These are phyloP conservation scores for Drosophila mojavensis DNA, from an alignment of 1,140 invertebrate genomes.

Conservation along the genomic window DNA sequence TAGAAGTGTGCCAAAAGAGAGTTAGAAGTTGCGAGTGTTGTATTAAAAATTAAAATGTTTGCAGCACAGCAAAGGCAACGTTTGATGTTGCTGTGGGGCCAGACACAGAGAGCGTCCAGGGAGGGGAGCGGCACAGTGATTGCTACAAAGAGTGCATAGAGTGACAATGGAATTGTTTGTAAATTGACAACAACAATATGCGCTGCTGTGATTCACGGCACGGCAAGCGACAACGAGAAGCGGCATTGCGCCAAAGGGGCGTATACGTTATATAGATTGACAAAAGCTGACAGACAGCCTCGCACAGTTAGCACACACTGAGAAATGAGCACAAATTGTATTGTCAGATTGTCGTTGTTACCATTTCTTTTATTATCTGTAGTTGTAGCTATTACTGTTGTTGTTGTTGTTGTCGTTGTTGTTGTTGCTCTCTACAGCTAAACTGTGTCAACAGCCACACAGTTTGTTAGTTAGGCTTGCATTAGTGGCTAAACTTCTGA, in stretches of 20 bases:
- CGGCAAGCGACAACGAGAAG: slow-evolving; percentile 31
- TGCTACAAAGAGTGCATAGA: slow-evolving; percentile 23
- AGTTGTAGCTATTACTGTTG: neutral
- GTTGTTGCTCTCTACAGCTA: slow-evolving; percentile 12
- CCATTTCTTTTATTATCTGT: slow-evolving; percentile 23
- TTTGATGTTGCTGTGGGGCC: slow-evolving; percentile 43
- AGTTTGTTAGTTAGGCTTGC: neutral
- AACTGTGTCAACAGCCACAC: slow-evolving; percentile 27
- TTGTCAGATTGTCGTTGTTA: slow-evolving; percentile 44
- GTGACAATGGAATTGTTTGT: slow-evolving; percentile 52
- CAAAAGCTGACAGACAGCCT: slow-evolving; percentile 33
- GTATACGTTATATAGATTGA: slow-evolving; percentile 62
- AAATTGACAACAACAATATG: slow-evolving; percentile 46
- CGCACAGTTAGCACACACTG: slow-evolving; percentile 13
- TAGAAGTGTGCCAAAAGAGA: slow-evolving; percentile 31
- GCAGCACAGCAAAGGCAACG: slow-evolving; percentile 35
- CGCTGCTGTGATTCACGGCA: slow-evolving; percentile 45
- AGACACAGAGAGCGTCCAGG: too few species aligned
- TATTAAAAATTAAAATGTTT: slow-evolving; percentile 68
- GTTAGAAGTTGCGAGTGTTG: slow-evolving; percentile 22
- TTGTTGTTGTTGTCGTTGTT: too few species aligned
- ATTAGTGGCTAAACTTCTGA: neutral
- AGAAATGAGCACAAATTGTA: slow-evolving; percentile 71
- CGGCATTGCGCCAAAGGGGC: slow-evolving; percentile 44
- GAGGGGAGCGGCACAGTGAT: neutral